Evolutionary conservation across 2,113 vertebrate species (phyloP), one percentile per base, ranked within the genome.

Genomic region (Eulacestoma nigropectus): DNA sequence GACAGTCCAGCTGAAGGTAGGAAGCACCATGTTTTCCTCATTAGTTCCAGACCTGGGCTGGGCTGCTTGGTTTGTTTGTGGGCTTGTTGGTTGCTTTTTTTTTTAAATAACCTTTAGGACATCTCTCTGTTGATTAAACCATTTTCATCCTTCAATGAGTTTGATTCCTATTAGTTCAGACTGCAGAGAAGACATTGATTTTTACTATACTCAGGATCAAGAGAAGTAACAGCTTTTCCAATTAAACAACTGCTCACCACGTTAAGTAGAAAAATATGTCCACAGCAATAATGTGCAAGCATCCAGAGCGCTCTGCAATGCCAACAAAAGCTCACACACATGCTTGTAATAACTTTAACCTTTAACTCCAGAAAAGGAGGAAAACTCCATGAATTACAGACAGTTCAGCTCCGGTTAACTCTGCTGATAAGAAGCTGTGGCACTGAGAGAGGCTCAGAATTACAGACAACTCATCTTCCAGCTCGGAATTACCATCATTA

Each of bases 141-240:
- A 96, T 95, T 96, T 97, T 96, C 94, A 96, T 50, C 91, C 85
- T 90, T 73, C 95, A 94, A 83, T 96, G 95, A 94, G 75, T 94
- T 74, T 94, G 87, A 97, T 95, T 91, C 78, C 95, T 90, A 93
- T 95, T 97, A 97, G 95, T 93, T 94, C 88, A 94, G 89, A 91
- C 85, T 91, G 67, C 92, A 83, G 84, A 97, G 87, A 76, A 72
- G 67, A 79, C 92, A 97, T 35, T 94, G 97, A 98, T 97, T 97
- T 97, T 96, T 89, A 83, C 95, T 84, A 19, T 4, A 91, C 94
- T 69, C 72, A 91, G 79, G 77, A 97, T 91, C 83, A 94, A 79
- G 86, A 92, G 77, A 95, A 97, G 79, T 96, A 97, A 93, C 88
- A 92, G 94, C 90, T 98, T 96, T 96, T 96, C 96, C 96, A 96